Conservation (phyloP, 2,113 vertebrate species). For the Lophius piscatorius region DNA sequence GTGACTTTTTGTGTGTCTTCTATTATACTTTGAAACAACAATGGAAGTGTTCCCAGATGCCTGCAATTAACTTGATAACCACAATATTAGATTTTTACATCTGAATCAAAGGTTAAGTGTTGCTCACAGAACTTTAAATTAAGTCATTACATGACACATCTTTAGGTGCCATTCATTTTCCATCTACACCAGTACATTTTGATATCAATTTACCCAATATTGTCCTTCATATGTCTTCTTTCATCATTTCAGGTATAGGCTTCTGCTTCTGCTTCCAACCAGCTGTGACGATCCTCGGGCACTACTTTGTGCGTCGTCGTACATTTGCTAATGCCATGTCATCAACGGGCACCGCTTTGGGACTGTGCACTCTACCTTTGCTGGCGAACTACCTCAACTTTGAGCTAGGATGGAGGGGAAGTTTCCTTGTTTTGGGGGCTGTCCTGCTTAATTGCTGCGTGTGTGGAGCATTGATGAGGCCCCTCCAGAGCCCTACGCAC, state of each 20-base stretch:
- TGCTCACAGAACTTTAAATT: too few relatives aligned
- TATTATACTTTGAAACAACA: too few relatives aligned
- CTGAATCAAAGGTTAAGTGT: too few relatives aligned
- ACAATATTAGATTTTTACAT: too few relatives aligned
- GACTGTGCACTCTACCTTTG: conserved; percentile 85
- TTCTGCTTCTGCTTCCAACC: conserved; percentile 93
- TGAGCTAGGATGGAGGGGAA: conserved; percentile 90
- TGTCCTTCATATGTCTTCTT: not conserved
- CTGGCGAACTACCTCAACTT: conserved; percentile 87
- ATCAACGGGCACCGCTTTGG: conserved; percentile 87
- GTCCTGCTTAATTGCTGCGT: conserved; percentile 90
- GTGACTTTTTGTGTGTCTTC: too few relatives aligned
- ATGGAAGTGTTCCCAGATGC: too few relatives aligned
- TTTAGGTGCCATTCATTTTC: not conserved
- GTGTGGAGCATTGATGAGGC: conserved; percentile 91
- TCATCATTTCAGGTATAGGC: conserved; percentile 83
- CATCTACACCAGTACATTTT: not conserved
- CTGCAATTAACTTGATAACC: too few relatives aligned
- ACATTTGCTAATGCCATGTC: conserved; percentile 88
- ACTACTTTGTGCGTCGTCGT: conserved; percentile 86
- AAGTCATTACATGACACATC: not conserved
- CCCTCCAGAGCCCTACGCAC: conserved; percentile 65
- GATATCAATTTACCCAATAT: not conserved
- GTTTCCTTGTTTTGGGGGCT: conserved; percentile 90
- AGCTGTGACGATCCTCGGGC: conserved; percentile 86